Evolutionary conservation across 2,797 vertebrate genomes (phyloP).

Genomic region (Bufotes viridis): DNA sequence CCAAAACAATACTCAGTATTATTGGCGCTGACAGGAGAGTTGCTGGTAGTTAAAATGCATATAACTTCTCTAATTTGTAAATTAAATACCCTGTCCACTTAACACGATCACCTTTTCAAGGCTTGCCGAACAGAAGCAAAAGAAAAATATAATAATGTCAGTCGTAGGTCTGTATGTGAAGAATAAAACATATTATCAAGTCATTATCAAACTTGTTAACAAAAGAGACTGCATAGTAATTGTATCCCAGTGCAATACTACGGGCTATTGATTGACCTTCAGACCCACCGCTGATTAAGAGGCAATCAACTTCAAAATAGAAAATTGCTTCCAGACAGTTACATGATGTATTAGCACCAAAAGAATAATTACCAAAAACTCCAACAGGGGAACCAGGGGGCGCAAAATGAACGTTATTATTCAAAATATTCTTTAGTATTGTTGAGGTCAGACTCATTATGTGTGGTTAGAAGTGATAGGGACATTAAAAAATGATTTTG

Average conservation of each 20-base stretch:
- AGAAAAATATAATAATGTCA: not conserved
- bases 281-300: slow-evolving; percentile 39
- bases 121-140: not conserved
- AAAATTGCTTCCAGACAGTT: slow-evolving; percentile 33
- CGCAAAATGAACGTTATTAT: not conserved
- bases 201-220: slow-evolving; percentile 13
- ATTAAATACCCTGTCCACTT: slow-evolving; percentile 6
- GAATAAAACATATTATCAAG: slow-evolving; percentile 31
- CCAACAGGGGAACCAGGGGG: not conserved
- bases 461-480: not conserved
- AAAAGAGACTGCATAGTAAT: slow-evolving; percentile 29
- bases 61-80: not conserved
- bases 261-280: slow-evolving; percentile 13
- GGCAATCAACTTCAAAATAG: slow-evolving; percentile 23
- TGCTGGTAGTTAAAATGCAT: not conserved
- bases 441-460: not conserved
- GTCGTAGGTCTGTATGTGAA: not conserved
- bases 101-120: not conserved
- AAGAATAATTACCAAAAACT: slow-evolving; percentile 35
- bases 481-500: not conserved
- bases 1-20: not conserved
- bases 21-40: not conserved
- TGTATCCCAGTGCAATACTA: slow-evolving; percentile 9
- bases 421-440: not conserved
- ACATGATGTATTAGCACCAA: not conserved